Evolutionary conservation across 2,797 vertebrate species (phyloP), one percentile per base, ranked within the genome.

Genomic region (Choloepus didactylus): DNA sequence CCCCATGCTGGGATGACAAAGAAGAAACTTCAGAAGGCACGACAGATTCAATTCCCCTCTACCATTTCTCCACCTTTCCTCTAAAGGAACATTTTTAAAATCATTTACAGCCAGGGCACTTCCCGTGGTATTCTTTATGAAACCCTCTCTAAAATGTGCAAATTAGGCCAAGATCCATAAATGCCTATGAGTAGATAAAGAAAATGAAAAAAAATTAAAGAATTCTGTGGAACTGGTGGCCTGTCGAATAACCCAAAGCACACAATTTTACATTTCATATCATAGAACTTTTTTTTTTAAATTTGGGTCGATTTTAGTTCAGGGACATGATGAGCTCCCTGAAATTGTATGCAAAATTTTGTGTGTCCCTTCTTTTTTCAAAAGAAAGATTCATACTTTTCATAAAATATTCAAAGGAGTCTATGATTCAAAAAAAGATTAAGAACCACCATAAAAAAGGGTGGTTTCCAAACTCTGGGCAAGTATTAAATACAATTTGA

Each of bases 401-500:
- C 12, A 80, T 76, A 83, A 80, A 88, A 75, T 92, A 95, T 72
- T 89, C 70, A 41, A 31, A 67, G 72, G 29, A 6, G 15, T 19
- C 73, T 44, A 18, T 10, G 31, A 75, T 41, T 82, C 72, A 44
- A 44, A 89, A 76, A 82, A 84, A 87, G 44, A 64, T 86, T 75
- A 76, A 59, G 59, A 88, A 86, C 51, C 21, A 56, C 35, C 88
- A 2, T 19, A 84, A 35, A 75, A 85, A 49, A 54, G n/a, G 1
- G 15, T 80, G 46, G 59, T 38, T 72, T 62, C 31, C 75, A 18
- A 91, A 94, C 69, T 70, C 62, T 86, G 86, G 70, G 75, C 46
- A 85, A 82, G 67, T 46, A 38, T 76, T 94, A 96, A 92, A 79
- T 38, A 88, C 23, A 67, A 62, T 4, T n/a, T 83, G 69, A 95